Evolutionary conservation across 2,113 vertebrate genomes (phyloP).

Genomic region (Terrapene triunguis): DNA sequence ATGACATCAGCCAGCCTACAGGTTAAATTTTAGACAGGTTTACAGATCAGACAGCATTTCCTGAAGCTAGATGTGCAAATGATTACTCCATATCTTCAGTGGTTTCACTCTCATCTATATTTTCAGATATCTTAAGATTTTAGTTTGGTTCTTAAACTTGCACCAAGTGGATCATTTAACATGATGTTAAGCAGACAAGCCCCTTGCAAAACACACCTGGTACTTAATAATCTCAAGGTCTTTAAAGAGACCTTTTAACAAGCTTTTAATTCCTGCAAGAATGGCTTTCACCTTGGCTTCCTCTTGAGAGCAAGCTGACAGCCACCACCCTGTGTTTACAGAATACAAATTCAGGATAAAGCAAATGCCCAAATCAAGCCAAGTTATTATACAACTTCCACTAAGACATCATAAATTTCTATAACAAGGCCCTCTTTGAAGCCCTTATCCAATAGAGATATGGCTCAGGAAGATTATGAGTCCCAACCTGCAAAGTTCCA

Average conservation of each 20-base stretch:
- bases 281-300: neutral
- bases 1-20: neutral
- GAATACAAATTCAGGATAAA: neutral
- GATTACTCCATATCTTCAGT: fast-evolving
- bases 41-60: neutral
- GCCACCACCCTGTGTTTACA: neutral
- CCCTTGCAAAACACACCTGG: neutral
- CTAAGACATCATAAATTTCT: neutral
- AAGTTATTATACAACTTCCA: neutral
- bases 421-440: neutral
- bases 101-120: neutral
- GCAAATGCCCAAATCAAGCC: neutral
- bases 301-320: neutral
- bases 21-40: neutral
- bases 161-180: neutral
- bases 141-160: neutral
- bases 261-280: neutral
- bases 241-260: neutral
- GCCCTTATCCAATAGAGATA: neutral
- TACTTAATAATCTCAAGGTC: neutral
- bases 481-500: neutral
- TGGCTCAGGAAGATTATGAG: neutral
- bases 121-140: neutral
- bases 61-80: neutral
- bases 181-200: neutral